Conservation (phyloP, 2,888 invertebrate genomes). For the Thereva nobilitata region DNA sequence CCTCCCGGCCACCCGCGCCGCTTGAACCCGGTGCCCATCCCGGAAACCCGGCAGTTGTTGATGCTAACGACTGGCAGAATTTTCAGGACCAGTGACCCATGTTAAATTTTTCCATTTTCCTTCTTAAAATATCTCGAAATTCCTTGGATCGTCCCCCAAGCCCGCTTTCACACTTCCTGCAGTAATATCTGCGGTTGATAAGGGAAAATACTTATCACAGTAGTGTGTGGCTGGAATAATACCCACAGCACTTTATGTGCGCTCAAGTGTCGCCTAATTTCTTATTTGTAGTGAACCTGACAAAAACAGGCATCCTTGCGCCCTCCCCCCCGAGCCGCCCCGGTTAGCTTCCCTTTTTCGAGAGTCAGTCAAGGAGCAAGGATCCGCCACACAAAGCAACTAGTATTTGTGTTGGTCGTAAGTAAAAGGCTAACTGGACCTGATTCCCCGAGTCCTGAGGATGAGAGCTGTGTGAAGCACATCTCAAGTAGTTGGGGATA, state of each 20-base stretch:
- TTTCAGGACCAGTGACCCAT: slow-evolving; percentile 25
- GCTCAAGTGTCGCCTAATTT: slow-evolving; percentile 41
- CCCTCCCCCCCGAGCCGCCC: background rate
- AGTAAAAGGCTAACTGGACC: no score
- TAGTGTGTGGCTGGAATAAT: slow-evolving; percentile 34
- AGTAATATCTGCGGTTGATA: slow-evolving; percentile 35
- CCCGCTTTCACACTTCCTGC: slow-evolving; percentile 4
- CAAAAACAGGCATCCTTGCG: slow-evolving; percentile 36
- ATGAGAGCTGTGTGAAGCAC: no score
- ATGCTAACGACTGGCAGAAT: background rate
- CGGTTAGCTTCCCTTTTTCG: background rate
- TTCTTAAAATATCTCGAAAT: background rate
- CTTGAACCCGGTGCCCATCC: no score
- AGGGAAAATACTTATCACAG: slow-evolving; percentile 36
- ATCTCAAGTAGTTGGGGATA: no score
- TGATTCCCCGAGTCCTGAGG: no score
- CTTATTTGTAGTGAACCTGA: slow-evolving; percentile 40
- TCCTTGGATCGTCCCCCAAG: slow-evolving; percentile 14
- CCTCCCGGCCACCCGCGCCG: no score
- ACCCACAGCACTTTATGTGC: slow-evolving; percentile 36
- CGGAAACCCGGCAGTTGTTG: no score
- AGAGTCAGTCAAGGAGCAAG: no score
- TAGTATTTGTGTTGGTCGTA: no score
- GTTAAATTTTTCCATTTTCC: slow-evolving; percentile 19
- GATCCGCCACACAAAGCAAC: no score